Evolutionary conservation across 2,888 invertebrate species (phyloP), one percentile per base, ranked within the genome.

Genomic region (Machimus rusticus): DNA sequence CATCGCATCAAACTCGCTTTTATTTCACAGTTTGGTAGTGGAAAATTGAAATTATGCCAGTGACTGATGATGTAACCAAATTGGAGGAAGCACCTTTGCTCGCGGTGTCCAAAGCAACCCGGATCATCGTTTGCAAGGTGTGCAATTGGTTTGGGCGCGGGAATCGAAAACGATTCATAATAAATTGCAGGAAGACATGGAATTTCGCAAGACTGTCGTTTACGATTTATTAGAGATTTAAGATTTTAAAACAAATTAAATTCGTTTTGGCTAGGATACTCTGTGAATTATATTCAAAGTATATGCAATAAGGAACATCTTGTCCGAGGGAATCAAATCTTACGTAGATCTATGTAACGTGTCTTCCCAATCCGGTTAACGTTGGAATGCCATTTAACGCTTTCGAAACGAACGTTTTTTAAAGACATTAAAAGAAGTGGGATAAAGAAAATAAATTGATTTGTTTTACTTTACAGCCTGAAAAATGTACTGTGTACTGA

Each of bases 41-140:
- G 55, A 34, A 82, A 82, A 82, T 79, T 37, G 82, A 82, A 82
- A 82, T 82, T 55, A 34, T 34, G 76, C 31, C 76, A 23, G 31
- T 23, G 51, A 51, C 51, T 51, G 31, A 34, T 76, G 31, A 76
- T 14, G 76, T 34, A 76, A 76, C 4, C 12, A 31, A 76, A 34
- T 37, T 76, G 76, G n/a, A 31, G 76, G 37, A 76, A 76, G 23
- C 76, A 34, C 76, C 34, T 23, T 16, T 76, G 2, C 76, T 16
- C 6, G 3, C 6, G 31, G 34, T 14, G 57, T 2, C 2, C 23
- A 23, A 23, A 57, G 23, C 57, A 57, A 57, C 8, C 23, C 23
- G 23, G 19, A 57, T 57, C 57, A 57, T 57, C 19, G n/a, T n/a
- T 19, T 57, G 57, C 8, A 9, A 57, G 19, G 57, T 23, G 23